phyloP scores from a whole-genome alignment of 2,888 invertebrate species.

The Diogma glabrata region DNA sequence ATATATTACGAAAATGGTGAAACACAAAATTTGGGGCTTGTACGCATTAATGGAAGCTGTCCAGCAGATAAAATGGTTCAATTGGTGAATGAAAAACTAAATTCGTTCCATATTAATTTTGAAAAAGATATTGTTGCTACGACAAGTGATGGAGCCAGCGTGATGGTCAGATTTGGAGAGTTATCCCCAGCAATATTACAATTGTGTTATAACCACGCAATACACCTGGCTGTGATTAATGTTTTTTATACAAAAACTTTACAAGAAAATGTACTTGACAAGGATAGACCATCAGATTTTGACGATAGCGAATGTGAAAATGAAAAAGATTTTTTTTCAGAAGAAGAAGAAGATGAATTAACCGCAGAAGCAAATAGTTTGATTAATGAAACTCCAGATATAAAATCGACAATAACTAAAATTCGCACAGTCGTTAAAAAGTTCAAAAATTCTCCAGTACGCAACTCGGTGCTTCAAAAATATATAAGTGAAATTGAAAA shows the following conservation, averaged over 20 bases:
- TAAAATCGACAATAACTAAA: background rate
- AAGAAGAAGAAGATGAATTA: too few species aligned
- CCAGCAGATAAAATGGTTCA: constrained; percentile 2
- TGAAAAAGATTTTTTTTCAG: too few species aligned
- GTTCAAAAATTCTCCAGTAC: background rate
- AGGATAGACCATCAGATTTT: background rate
- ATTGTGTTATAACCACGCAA: constrained; percentile 6
- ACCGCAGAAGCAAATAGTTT: too few species aligned
- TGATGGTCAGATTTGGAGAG: background rate
- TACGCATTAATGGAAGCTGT: constrained; percentile 7
- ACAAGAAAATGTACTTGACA: background rate
- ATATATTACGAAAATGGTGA: constrained; percentile 2
- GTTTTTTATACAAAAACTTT: background rate
- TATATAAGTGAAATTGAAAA: too few species aligned
- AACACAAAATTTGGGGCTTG: constrained; percentile 7
- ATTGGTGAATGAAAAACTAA: background rate
- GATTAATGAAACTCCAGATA: background rate
- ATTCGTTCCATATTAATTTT: constrained; percentile 4
- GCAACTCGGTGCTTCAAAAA: background rate
- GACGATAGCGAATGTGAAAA: background rate
- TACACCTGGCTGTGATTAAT: background rate
- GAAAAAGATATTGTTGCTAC: background rate
- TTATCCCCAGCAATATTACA: background rate
- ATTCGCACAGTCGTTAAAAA: background rate
- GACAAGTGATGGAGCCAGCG: background rate